Conservation (phyloP, 37 sponge, comb jelly and placozoan genomes). For the Bolinopsis microptera region DNA sequence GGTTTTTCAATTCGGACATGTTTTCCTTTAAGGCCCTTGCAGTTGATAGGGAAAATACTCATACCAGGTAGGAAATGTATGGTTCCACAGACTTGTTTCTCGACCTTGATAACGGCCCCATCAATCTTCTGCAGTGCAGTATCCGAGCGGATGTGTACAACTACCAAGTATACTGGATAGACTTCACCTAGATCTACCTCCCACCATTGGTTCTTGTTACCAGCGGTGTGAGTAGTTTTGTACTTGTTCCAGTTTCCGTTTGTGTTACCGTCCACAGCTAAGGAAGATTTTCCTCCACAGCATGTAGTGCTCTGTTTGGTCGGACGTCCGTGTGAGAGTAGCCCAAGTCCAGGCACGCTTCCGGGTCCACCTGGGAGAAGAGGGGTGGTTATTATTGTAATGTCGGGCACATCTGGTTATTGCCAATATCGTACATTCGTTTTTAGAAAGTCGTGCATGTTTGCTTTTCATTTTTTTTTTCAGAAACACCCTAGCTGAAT, state of each 20-base stretch:
- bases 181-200: background rate
- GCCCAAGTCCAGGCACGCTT: background rate
- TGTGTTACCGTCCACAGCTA: constrained; percentile 8
- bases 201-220: background rate
- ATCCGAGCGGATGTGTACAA: background rate
- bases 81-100: background rate
- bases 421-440: too few relatives aligned
- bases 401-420: too few relatives aligned
- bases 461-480: too few relatives aligned
- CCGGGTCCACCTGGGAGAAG: background rate
- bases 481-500: too few relatives aligned
- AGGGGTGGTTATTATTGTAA: too few relatives aligned
- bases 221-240: background rate
- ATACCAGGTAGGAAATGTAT: background rate
- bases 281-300: background rate
- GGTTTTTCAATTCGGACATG: background rate
- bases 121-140: background rate
- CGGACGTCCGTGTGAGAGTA: background rate
- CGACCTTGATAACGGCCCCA: background rate
- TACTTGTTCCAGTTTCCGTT: background rate
- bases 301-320: background rate
- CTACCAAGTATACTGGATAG: constrained; percentile 10
- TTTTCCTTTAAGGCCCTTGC: constrained; percentile 6
- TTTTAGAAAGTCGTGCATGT: too few relatives aligned
- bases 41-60: background rate